These are phyloP conservation scores for Leguminivora glycinivorella DNA, from an alignment of 1,140 invertebrate species.

Conservation along the genomic window DNA sequence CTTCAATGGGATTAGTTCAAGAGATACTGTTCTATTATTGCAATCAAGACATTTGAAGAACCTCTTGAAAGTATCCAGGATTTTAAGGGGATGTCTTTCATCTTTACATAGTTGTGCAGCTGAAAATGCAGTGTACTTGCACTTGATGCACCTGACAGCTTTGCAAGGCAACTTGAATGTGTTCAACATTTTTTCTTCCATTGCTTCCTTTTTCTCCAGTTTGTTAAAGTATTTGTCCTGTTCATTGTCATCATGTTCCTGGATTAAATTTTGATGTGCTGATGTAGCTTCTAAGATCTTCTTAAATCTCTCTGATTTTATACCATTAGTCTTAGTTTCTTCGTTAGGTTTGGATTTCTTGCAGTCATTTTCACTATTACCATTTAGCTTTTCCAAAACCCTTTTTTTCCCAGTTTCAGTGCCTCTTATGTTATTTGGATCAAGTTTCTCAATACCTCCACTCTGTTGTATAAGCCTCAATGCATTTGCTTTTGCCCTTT, in stretches of 20 bases:
- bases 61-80: slow-evolving; percentile 89
- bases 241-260: slow-evolving; percentile 85
- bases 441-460: slow-evolving; percentile 82
- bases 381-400: slow-evolving; percentile 75
- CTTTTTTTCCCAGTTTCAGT: slow-evolving; percentile 80
- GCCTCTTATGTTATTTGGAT: slow-evolving; percentile 84
- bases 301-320: slow-evolving; percentile 85
- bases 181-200: slow-evolving; percentile 95
- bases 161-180: slow-evolving; percentile 91
- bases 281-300: slow-evolving; percentile 90
- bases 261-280: slow-evolving; percentile 86
- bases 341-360: slow-evolving; percentile 77
- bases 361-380: slow-evolving; percentile 60
- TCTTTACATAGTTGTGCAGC: slow-evolving; percentile 91
- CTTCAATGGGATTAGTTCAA: slow-evolving; percentile 87
- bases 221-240: slow-evolving; percentile 93
- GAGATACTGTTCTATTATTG: slow-evolving; percentile 87
- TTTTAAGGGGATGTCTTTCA: slow-evolving; percentile 88
- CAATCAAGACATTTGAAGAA: slow-evolving; percentile 96
- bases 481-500: slow-evolving; percentile 84
- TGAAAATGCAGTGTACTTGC: slow-evolving; percentile 93
- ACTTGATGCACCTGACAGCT: slow-evolving; percentile 92
- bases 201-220: slow-evolving; percentile 92
- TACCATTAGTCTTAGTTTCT: slow-evolving; percentile 65
- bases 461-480: slow-evolving; percentile 82